Base-by-base conservation (phyloP, 1,140 invertebrate genomes). In the Camponotus floridanus region DNA sequence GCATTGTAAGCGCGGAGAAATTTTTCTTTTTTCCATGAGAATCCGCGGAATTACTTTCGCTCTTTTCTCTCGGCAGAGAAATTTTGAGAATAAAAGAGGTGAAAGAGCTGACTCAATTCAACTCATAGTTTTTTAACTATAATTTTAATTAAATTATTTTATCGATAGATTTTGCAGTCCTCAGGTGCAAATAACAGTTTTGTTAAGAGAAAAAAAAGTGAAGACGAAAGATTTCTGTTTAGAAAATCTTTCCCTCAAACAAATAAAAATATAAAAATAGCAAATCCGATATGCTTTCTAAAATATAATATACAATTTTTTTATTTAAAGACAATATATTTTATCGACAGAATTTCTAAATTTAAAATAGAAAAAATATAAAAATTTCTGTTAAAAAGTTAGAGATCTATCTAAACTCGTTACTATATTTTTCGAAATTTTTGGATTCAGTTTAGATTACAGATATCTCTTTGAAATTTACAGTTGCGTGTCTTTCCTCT, bases 381-480 rank as follows among this genome's bases (percentile, higher is more conserved):
- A n/a, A 11, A 55, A 42, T 62, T 31, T 33, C 33, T 64, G 13
- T 4, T 64, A 64, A 8, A 31, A 26, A 64, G 3, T 11, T 78
- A 15, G 11, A 45, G n/a, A 42, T 76, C n/a, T n/a, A 76, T 76
- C 13, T 36, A 67, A 13, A 65, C 36, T 45, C 65, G 18, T 1
- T 13, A 21, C 0, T 31, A 7, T 31, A 7, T 51, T 79, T 33
- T 33, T 26, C 18, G 31, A 13, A 13, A 1, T 76, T 78, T 39
- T 78, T 33, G 21, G 7, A 21, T 33, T 78, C 6, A 21, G 2
- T 57, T 79, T 64, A 79, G 61, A 18, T 26, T 18, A 4, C 11
- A 70, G 76, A 80, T n/a, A 80, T 80, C 39, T 80, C 64, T 55
- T 80, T 42, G 33, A 70, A 80, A 80, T 80, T 80, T 80, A 70